Evolutionary conservation across 2,888 invertebrate genomes (phyloP).

Genomic region (Lepidochrysops patricia): DNA sequence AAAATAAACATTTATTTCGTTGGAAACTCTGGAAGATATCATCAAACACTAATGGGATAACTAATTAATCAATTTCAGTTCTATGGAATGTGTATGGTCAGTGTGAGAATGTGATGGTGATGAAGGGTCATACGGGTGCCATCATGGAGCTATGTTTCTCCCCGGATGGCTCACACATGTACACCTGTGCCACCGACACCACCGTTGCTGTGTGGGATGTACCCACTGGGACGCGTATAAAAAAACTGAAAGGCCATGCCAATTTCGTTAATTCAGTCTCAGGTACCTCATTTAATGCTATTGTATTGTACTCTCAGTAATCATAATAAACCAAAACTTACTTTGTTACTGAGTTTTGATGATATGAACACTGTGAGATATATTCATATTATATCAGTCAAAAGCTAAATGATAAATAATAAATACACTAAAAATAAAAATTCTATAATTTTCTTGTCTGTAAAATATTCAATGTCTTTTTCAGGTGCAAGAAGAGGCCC

Average conservation of each 20-base stretch:
- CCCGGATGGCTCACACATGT: conserved; percentile 87
- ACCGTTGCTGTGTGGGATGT: conserved; percentile 97
- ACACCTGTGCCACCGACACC: conserved; percentile 95
- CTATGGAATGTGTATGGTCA: conserved; percentile 98
- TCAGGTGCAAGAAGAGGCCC: conserved; percentile 89
- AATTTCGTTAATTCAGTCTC: conserved; percentile 84
- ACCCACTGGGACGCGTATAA: conserved; percentile 88
- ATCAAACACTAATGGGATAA: too few relatives aligned
- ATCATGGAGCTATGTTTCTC: conserved; percentile 94
- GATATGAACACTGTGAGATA: conserved; percentile 16
- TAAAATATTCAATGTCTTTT: conserved; percentile 18
- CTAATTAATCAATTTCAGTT: conserved; percentile 67
- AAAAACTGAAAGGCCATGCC: conserved; percentile 90
- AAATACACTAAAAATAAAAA: too few relatives aligned
- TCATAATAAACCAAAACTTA: too few relatives aligned
- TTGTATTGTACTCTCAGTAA: too few relatives aligned
- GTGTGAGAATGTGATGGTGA: conserved; percentile 95
- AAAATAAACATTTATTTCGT: too few relatives aligned
- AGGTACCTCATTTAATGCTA: conserved; percentile 40
- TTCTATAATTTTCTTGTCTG: too few relatives aligned
- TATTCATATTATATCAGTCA: neutral
- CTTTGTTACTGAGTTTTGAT: too few relatives aligned
- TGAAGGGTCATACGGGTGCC: conserved; percentile 96
- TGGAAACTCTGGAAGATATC: too few relatives aligned
- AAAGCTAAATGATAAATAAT: too few relatives aligned